Conservation (phyloP, 2,888 invertebrate genomes). For the Thymelicus sylvestris region DNA sequence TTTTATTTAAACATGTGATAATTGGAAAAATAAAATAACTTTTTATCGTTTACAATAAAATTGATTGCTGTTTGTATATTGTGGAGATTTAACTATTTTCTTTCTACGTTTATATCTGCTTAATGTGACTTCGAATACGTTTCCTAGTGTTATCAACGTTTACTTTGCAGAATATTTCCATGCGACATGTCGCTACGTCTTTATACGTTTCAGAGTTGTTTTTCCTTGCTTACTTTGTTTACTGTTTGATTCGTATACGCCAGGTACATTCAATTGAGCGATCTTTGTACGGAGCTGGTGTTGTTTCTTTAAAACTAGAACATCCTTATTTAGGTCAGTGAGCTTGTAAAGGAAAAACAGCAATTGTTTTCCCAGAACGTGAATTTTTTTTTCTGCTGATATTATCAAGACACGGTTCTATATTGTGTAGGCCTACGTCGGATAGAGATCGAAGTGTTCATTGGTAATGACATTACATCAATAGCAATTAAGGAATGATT, state of each 20-base stretch:
- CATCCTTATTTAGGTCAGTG: conserved; percentile 31
- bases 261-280: conserved; percentile 21
- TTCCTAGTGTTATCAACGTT: conserved; percentile 11
- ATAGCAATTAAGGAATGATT: conserved; percentile 33
- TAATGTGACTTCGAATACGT: conserved; percentile 30
- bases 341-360: conserved; percentile 8
- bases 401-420: background rate
- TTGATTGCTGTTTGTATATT: too few species aligned
- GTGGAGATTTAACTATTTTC: conserved; percentile 1
- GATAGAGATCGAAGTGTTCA: conserved; percentile 8
- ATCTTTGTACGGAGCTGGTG: conserved; percentile 19
- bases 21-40: too few species aligned
- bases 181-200: conserved; percentile 11
- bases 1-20: too few species aligned
- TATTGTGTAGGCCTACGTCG: background rate
- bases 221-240: conserved; percentile 28
- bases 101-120: conserved; percentile 13
- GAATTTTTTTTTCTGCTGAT: background rate
- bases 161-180: conserved; percentile 24
- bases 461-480: conserved; percentile 33
- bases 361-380: background rate
- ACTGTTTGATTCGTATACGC: conserved; percentile 25
- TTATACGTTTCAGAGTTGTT: conserved; percentile 10
- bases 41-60: too few species aligned
- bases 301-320: conserved; percentile 31